Conservation (phyloP, 2,888 invertebrate genomes). For the Isotomurus palustris region DNA sequence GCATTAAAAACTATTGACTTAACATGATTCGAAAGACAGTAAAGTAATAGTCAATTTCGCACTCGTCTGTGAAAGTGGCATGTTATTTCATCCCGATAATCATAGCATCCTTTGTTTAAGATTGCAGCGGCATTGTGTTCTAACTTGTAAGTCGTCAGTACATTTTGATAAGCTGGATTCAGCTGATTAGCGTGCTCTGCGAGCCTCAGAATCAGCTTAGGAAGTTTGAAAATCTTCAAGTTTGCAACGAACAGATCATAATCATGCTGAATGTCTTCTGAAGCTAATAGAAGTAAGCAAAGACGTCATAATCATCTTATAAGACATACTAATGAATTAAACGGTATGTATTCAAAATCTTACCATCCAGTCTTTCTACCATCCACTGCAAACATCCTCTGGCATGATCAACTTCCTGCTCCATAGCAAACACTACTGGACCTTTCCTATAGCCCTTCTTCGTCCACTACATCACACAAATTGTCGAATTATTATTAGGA, state of each 20-base stretch:
- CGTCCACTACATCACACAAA: conserved; percentile 13
- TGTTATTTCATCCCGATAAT: conserved; percentile 38
- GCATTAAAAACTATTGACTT: neutral
- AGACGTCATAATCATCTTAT: neutral
- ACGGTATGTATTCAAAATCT: too few species aligned
- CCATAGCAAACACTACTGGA: conserved; percentile 32
- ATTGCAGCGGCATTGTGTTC: conserved; percentile 25
- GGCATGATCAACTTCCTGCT: conserved; percentile 19
- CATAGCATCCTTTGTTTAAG: conserved; percentile 26
- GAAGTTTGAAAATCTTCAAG: conserved; percentile 30
- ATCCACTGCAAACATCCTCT: conserved; percentile 35
- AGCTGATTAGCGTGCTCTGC: conserved; percentile 23
- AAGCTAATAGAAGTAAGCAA: neutral
- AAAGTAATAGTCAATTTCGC: too few species aligned
- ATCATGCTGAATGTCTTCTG: conserved; percentile 5
- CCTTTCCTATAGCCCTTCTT: conserved; percentile 15
- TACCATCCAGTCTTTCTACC: conserved; percentile 32
- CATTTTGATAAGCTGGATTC: conserved; percentile 27
- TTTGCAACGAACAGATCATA: conserved; percentile 20
- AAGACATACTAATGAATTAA: neutral
- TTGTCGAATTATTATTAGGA: neutral
- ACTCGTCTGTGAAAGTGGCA: conserved; percentile 36
- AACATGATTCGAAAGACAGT: too few species aligned
- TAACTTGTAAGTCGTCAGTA: conserved; percentile 19
- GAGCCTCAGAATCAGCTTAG: conserved; percentile 30